Base-by-base conservation (phyloP, 2,888 invertebrate genomes). In the Zygogramma bicolorata region DNA sequence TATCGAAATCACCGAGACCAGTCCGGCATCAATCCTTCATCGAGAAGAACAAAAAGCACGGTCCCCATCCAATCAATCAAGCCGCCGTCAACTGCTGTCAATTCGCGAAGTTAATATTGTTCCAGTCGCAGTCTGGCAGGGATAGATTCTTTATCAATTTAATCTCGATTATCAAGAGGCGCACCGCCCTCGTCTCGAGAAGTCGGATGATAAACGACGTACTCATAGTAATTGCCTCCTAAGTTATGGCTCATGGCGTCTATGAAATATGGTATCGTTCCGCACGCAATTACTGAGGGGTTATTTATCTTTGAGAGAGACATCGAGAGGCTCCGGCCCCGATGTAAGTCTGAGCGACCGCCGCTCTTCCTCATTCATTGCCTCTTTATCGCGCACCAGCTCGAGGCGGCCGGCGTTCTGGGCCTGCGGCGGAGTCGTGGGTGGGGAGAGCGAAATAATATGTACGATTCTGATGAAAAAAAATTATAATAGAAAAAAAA, bases 211-310 rank as follows among this genome's bases (percentile, higher is more conserved):
- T 89, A 89, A 89, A 89, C 87, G 89, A 89, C 88, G 87, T 89
- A 89, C 89, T 89, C 88, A 87, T 87, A 86, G 88, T 89, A 89
- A 89, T 89, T 89, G 89, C 89, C 89, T 88, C 85, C 88, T 88
- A 89, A 89, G 89, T 89, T 89, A 89, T 89, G 89, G 88, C 88
- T 88, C 87, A 88, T 88, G 88, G 88, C 88, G 87, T 86, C 85
- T 88, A 88, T 89, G 89, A 89, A 89, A 89, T 89, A 89, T 89
- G 89, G 88, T 88, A 88, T 88, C 88, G 88, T 87, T 88, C 89
- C 87, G 86, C 88, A 88, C 88, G 89, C 89, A 89, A 89, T 89
- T 89, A 89, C 89, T 85, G 87, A 84, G 86, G 85, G 88, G 88
- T 88, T 88, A 88, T 89, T 88, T 74, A 74, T 74, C 88, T 88